These are phyloP conservation scores for Cantharis rustica DNA, from an alignment of 2,888 invertebrate genomes.

Conservation along the genomic window DNA sequence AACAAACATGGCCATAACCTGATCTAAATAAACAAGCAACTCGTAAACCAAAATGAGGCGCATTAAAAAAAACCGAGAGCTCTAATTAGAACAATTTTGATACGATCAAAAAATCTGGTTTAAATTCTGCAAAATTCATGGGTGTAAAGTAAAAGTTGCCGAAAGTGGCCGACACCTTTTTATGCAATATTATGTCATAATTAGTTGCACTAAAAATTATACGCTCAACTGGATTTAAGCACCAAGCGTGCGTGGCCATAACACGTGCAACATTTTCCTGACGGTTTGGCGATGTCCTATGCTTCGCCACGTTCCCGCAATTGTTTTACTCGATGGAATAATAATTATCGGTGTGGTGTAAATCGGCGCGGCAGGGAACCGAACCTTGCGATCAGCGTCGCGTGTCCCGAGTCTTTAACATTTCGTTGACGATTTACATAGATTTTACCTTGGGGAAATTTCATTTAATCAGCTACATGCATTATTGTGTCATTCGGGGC, in stretches of 20 bases:
- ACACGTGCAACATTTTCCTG: not conserved
- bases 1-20: slow-evolving; percentile 33
- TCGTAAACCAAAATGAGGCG: slow-evolving; percentile 38
- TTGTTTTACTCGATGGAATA: not conserved
- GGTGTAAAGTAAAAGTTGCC: not conserved
- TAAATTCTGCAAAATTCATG: not conserved
- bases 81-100: not conserved
- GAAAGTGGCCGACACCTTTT: not conserved
- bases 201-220: not conserved
- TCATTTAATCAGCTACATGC: not conserved
- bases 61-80: not conserved
- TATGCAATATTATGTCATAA: not conserved
- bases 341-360: not conserved
- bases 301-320: not conserved
- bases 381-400: not conserved
- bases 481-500: not conserved
- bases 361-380: not conserved
- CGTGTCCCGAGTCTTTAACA: not conserved
- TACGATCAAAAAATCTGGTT: not conserved
- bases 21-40: slow-evolving; percentile 36
- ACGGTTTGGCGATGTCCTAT: not conserved
- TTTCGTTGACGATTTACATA: not conserved
- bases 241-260: not conserved
- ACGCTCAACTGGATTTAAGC: not conserved
- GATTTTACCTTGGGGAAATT: not conserved